Conservation (phyloP, 2,797 vertebrate species). For the Girardinus metallicus region DNA sequence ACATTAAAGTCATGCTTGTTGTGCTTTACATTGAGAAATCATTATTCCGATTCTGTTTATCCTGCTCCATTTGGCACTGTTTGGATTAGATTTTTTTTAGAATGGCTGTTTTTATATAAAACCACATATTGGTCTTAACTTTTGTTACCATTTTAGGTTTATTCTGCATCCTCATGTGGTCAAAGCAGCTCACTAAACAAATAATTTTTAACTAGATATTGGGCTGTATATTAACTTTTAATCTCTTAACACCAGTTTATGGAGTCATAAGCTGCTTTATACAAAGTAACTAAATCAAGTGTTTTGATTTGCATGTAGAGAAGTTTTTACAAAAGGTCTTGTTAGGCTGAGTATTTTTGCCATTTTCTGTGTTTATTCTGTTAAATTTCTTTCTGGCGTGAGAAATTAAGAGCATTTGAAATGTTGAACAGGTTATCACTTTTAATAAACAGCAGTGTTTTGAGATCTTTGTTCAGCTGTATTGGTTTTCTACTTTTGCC, state of each 20-base stretch:
- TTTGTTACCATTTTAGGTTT: not conserved
- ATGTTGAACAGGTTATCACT: not conserved
- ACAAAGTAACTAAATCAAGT: not conserved
- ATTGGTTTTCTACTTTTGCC: not conserved
- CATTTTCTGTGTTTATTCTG: not conserved
- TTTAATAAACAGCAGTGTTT: not conserved
- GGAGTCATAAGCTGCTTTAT: not conserved
- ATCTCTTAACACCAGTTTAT: not conserved
- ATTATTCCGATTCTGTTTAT: not conserved
- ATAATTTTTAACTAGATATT: not conserved
- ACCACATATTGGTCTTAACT: not conserved
- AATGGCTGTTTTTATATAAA: not conserved
- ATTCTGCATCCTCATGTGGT: not conserved
- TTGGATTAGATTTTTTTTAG: not conserved
- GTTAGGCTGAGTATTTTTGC: not conserved
- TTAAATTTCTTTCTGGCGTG: not conserved
- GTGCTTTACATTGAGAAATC: not conserved
- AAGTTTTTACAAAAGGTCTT: not conserved
- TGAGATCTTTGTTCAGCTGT: not conserved
- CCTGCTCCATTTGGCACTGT: not conserved
- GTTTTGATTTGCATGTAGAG: not conserved
- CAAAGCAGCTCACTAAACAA: not conserved
- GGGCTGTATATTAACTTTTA: not conserved
- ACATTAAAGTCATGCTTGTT: not conserved
- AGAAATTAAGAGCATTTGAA: not conserved